Conservation (phyloP, 2,113 vertebrate species). For the Petaurus breviceps region DNA sequence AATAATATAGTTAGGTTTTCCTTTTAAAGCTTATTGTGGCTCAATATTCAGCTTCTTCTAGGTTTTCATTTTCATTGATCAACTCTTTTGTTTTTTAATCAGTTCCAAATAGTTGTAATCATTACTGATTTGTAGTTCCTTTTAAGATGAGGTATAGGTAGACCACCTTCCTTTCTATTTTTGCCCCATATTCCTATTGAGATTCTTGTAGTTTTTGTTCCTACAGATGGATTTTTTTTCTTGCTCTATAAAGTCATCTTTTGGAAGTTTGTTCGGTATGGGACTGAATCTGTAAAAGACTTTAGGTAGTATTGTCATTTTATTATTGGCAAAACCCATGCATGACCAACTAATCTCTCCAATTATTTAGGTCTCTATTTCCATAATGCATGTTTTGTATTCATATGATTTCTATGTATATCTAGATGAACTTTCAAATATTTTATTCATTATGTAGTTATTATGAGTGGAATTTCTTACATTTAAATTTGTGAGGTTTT, state of each 20-base stretch:
- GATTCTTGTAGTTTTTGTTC: not conserved
- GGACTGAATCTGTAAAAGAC: not conserved
- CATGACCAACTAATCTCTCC: no score
- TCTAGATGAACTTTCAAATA: no score
- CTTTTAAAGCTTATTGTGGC: no score
- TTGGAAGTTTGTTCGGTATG: no score
- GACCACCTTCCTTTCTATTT: not conserved
- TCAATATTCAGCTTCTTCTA: not conserved
- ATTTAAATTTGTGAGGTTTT: no score
- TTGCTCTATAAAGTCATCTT: not conserved
- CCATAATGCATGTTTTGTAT: no score
- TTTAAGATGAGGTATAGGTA: not conserved
- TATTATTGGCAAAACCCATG: not conserved
- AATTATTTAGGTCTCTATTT: no score
- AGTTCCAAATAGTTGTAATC: not conserved
- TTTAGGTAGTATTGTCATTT: not conserved
- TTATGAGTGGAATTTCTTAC: no score
- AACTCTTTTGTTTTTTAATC: not conserved
- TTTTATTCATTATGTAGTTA: no score
- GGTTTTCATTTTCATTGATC: not conserved
- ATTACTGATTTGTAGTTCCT: not conserved
- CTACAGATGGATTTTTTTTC: not conserved
- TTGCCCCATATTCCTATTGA: not conserved
- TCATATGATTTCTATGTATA: no score
- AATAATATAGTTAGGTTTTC: no score